Base-by-base conservation (phyloP, 2,888 invertebrate genomes). In the Netelia virgata region DNA sequence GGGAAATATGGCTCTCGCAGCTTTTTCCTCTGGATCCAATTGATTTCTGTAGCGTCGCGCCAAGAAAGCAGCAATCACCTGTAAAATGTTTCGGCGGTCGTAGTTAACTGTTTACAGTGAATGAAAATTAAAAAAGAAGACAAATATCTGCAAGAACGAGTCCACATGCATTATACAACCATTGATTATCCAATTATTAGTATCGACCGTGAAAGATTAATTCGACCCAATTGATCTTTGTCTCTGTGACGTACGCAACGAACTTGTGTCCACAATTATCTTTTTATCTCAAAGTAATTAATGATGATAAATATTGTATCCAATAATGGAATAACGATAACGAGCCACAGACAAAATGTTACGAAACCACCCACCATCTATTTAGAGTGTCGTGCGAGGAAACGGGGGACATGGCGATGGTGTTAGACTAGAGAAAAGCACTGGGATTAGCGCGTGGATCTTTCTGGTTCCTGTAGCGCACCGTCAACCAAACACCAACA, bases 391-490 rank as follows among this genome's bases (percentile, higher is more conserved):
- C 91, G 87, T 92, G 91, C 90, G 91, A 91, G 90, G 90, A 92
- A 89, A 93, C 91, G 89, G 91, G 90, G 90, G 91, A 92, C 92
- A 93, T 93, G 90, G 91, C 90, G 91, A 93, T 93, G 91, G 89
- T 92, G 90, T 92, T 93, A 94, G 95, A 96, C 97, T 98, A 98
- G 94, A 99, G 97, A 95, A 98, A 99, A 95, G 98, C 98, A 95
- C 98, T 98, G 93, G 98, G 98, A 95, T 98, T 98, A 95, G 98
- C 98, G 91, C 98, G 96, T 92, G 98, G 99, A 95, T 99, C 98
- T 97, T 98, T 98, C 95, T 98, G 98, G 95, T 99, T 99, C 95
- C 99, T 97, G 96, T 98, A 99, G 92, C 98, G 97, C 94, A 98
- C 97, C 91, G 99, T 98, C 96, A 99, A 96, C 97, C 97, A 97